These are phyloP conservation scores for Panorpa germanica DNA, from an alignment of 2,888 invertebrate species.

Conservation along the genomic window DNA sequence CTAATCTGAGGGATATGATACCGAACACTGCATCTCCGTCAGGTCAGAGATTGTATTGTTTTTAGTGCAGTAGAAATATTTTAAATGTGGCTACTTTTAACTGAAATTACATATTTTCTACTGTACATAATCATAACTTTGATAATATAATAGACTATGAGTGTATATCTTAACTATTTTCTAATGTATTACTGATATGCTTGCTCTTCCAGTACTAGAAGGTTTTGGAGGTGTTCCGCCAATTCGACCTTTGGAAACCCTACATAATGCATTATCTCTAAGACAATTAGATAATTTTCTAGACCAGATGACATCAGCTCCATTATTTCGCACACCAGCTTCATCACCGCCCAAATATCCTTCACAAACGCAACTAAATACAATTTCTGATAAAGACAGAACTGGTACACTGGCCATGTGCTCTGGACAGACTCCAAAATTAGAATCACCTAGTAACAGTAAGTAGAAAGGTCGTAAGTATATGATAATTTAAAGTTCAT, in stretches of 20 bases:
- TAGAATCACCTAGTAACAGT: constrained; percentile 30
- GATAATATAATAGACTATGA: constrained; percentile 9
- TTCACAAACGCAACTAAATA: constrained; percentile 21
- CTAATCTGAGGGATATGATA: constrained; percentile 75
- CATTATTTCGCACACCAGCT: constrained; percentile 52
- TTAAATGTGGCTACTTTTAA: constrained; percentile 1
- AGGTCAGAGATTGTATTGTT: constrained; percentile 32
- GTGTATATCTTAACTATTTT: constrained; percentile 8
- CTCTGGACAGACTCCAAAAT: too few relatives aligned
- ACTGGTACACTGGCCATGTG: too few relatives aligned
- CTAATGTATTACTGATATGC: constrained; percentile 12
- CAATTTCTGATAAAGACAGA: constrained; percentile 16
- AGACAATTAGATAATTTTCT: constrained; percentile 81
- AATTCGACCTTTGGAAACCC: constrained; percentile 88
- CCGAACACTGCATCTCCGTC: constrained; percentile 54
- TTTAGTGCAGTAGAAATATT: not conserved
- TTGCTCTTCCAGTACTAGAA: constrained; percentile 50
- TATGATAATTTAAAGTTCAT: constrained; percentile 8
- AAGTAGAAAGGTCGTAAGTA: constrained; percentile 16
- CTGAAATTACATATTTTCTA: constrained; percentile 5
- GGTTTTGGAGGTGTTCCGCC: constrained; percentile 87
- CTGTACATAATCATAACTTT: constrained; percentile 2
- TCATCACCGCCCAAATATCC: constrained; percentile 48
- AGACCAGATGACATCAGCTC: constrained; percentile 64
- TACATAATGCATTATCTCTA: constrained; percentile 90